Percentiles rank a stretch among this genome's conserved stretches.
phyloP scores from a whole-genome alignment of 2,113 vertebrate genomes.

The Labeo catla region DNA sequence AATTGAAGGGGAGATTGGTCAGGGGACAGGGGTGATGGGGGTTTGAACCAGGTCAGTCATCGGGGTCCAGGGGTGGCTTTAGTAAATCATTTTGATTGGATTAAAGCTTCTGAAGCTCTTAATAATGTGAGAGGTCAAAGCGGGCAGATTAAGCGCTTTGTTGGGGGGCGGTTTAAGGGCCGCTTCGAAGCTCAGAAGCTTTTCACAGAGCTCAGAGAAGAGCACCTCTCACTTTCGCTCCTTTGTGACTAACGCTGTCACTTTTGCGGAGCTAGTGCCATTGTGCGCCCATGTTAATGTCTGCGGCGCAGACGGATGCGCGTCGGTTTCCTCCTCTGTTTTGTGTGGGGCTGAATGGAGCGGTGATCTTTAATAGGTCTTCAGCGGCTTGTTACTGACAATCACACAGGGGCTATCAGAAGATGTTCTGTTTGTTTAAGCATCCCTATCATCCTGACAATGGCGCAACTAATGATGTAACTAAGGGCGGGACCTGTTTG shows the following conservation, averaged over 20 bases:
- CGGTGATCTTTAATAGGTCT: constrained; percentile 60
- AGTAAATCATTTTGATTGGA: constrained; percentile 98
- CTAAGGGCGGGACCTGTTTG: background rate
- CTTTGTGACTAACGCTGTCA: constrained; percentile 73
- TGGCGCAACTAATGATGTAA: background rate
- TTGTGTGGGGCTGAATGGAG: constrained; percentile 58
- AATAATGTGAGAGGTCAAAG: constrained; percentile 94
- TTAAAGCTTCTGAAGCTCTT: constrained; percentile 92
- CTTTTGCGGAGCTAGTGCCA: constrained; percentile 69
- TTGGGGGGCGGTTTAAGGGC: constrained; percentile 73
- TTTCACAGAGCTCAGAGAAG: constrained; percentile 75
- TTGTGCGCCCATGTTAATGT: constrained; percentile 75
- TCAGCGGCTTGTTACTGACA: constrained; percentile 50
- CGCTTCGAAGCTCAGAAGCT: constrained; percentile 70
- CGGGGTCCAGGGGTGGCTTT: constrained; percentile 74
- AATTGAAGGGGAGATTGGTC: constrained; percentile 74
- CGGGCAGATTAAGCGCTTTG: constrained; percentile 89
- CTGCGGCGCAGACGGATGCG: constrained; percentile 70
- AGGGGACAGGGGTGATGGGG: constrained; percentile 66
- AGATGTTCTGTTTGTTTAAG: background rate
- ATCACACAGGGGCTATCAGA: constrained; percentile 26
- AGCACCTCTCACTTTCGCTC: constrained; percentile 74
- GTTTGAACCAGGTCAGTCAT: constrained; percentile 73
- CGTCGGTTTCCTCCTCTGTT: constrained; percentile 73
- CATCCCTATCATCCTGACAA: background rate